These are phyloP conservation scores for Mallotus villosus DNA, from an alignment of 2,797 vertebrate species.

Conservation along the genomic window DNA sequence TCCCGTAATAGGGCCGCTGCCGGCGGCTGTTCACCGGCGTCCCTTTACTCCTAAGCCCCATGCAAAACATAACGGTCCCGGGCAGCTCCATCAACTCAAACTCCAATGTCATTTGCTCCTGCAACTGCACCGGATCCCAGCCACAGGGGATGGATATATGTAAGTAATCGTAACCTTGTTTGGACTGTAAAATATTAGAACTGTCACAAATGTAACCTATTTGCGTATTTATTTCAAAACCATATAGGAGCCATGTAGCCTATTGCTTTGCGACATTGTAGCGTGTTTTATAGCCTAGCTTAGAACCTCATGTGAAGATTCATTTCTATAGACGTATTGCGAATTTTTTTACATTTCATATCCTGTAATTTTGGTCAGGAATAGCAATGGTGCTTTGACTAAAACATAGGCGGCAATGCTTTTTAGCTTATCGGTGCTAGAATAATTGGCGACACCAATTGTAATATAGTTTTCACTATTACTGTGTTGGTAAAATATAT, in stretches of 20 bases:
- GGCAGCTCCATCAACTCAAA: conserved; percentile 53
- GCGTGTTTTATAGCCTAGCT: not conserved
- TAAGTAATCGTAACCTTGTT: conserved; percentile 44
- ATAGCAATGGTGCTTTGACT: not conserved
- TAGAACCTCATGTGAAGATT: not conserved
- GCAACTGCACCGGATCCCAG: conserved; percentile 64
- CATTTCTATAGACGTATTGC: not conserved
- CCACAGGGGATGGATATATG: conserved; percentile 70
- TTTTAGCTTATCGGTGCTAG: not conserved
- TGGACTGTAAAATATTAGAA: not conserved
- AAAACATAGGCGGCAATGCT: not conserved
- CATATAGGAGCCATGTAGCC: not conserved
- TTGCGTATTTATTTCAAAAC: not conserved
- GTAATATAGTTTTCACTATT: not conserved
- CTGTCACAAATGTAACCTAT: conserved; percentile 38
- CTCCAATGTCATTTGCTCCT: conserved; percentile 73
- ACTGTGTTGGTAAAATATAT: not conserved
- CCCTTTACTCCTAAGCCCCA: conserved; percentile 50
- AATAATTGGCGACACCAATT: not conserved
- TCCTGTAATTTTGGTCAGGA: not conserved
- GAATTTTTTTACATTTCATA: not conserved
- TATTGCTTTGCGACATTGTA: not conserved
- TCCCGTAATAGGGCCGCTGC: conserved; percentile 39
- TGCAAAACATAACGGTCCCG: conserved; percentile 57
- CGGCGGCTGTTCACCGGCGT: conserved; percentile 47